Base-by-base conservation (phyloP, 2,888 invertebrate genomes). In the Cataglyphis livida region DNA sequence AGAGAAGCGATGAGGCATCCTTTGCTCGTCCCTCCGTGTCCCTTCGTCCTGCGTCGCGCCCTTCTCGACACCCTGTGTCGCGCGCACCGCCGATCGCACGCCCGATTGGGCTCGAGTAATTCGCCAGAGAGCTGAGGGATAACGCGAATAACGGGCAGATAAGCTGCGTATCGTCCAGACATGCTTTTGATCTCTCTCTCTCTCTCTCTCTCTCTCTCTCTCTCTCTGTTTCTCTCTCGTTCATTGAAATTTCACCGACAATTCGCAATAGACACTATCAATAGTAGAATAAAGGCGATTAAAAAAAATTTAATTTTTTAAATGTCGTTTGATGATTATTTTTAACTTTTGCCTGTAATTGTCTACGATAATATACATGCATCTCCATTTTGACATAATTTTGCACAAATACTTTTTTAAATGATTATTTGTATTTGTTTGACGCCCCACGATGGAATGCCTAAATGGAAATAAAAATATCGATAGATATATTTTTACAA, bases 81-180 rank as follows among this genome's bases (percentile, higher is more conserved):
- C 64, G 44, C 51, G 44, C 51, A 48, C 28, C 59, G 48, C 73
- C 64, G 84, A 74, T 78, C 68, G 84, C 79, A 83, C 61, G 82
- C 57, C 83, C 83, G 83, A 85, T 85, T 79, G 79, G 57, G 28
- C 79, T 65, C 68, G 66, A 78, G 59, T 64, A 61, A 79, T 74
- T 83, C 73, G 78, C 65, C 59, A 64, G 82, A 73, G 66, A 76
- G 66, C 61, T n/a, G 38, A 15, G 66, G 79, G 82, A 82, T 61
- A 78, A 66, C 68, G 68, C 78, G 78, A 82, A 51, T 82, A 76
- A 76, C 82, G 78, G 61, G 28, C 41, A 82, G 78, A 76, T 82
- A 66, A 76, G 65, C 57, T 76, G 78, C 65, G 79, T 81, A 62
- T 48, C 35, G 48, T 65, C 65, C 82, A 64, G 64, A 79, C 65